phyloP scores from a whole-genome alignment of 2,113 vertebrate genomes.

The Pomatostomus ruficeps region DNA sequence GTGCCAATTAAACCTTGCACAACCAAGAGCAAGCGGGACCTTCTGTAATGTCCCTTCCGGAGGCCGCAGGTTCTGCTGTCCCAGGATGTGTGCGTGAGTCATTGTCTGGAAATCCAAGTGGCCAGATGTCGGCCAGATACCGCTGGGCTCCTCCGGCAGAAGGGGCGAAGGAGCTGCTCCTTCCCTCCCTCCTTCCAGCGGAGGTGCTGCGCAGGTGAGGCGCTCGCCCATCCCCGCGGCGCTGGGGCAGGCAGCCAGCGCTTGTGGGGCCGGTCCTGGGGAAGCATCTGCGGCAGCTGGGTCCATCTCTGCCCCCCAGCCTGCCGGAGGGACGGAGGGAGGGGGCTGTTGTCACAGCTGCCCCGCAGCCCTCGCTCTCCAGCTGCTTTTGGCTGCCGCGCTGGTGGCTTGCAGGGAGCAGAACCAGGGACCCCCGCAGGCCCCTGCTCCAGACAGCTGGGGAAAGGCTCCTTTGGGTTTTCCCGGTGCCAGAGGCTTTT shows the following conservation, averaged over 20 bases:
- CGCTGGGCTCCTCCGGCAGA: not conserved
- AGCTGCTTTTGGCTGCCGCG: not conserved
- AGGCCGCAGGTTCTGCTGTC: not conserved
- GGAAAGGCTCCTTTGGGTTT: not conserved
- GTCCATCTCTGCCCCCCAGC: not conserved
- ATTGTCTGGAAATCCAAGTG: constrained; percentile 52
- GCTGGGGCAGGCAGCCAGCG: not conserved
- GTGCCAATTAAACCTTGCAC: not conserved
- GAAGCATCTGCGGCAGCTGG: constrained; percentile 2
- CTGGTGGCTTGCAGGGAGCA: not conserved
- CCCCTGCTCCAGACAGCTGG: not conserved
- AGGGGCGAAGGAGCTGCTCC: not conserved
- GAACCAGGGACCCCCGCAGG: not conserved
- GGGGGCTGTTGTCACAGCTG: not conserved
- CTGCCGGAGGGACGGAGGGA: not conserved
- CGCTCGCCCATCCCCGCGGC: not conserved
- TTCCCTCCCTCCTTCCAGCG: accelerated
- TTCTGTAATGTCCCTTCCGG: not conserved
- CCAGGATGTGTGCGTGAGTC: constrained; percentile 24
- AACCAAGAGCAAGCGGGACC: not conserved
- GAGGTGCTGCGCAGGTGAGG: not conserved
- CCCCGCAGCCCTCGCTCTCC: not conserved
- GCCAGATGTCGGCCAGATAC: constrained; percentile 40
- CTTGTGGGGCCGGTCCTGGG: not conserved
- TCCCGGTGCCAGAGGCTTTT: not conserved